Evolutionary conservation across 2,797 vertebrate genomes (phyloP).

Genomic region (Sebastes cheni): DNA sequence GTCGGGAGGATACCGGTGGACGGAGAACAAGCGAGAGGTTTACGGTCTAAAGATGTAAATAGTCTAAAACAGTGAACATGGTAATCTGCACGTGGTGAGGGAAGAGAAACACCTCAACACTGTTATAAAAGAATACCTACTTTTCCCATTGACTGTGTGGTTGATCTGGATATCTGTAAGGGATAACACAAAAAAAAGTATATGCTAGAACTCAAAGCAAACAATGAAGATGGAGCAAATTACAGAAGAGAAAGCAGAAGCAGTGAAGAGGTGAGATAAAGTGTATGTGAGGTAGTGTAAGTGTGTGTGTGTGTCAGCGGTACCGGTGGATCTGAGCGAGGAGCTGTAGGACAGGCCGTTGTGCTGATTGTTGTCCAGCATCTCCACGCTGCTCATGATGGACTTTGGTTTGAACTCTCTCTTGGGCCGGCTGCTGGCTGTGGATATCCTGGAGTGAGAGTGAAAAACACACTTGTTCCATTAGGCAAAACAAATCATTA

Average conservation of each 20-base stretch:
- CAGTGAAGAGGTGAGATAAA: background rate
- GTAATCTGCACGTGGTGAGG: background rate
- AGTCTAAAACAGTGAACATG: background rate
- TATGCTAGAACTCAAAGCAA: conserved; percentile 7
- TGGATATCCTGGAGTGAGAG: conserved; percentile 82
- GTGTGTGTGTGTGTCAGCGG: background rate
- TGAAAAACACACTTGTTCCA: background rate
- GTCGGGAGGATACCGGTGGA: background rate
- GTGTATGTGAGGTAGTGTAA: background rate
- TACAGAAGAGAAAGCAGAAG: background rate
- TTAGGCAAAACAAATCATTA: background rate
- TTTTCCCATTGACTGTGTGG: conserved; percentile 75
- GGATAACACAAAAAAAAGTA: conserved; percentile 40
- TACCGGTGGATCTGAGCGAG: conserved; percentile 86
- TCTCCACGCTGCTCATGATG: conserved; percentile 78
- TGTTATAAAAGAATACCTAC: conserved; percentile 62
- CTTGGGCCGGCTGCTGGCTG: conserved; percentile 83
- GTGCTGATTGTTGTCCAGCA: conserved; percentile 81
- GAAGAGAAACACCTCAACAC: background rate
- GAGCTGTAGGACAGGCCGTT: conserved; percentile 84
- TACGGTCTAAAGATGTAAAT: background rate
- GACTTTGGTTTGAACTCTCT: conserved; percentile 88
- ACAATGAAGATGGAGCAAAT: conserved; percentile 2
- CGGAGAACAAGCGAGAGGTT: background rate
- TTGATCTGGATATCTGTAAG: conserved; percentile 73